phyloP scores from a whole-genome alignment of 2,888 invertebrate species.

The Steinernema carpocapsae region DNA sequence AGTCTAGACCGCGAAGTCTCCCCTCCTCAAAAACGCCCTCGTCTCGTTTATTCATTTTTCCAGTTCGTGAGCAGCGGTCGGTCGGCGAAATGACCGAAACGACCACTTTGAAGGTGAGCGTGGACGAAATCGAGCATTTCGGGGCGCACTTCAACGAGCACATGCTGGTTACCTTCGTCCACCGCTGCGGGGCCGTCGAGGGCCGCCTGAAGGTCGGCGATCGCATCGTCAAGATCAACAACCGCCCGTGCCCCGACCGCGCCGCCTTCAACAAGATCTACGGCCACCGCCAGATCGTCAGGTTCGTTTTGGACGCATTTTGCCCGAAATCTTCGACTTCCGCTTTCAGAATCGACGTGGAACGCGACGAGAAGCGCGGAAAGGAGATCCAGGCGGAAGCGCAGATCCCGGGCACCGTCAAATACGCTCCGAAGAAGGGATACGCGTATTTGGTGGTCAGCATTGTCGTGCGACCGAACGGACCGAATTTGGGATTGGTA shows the following conservation, averaged over 20 bases:
- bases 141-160: constrained; percentile 30
- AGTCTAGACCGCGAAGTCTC: too few relatives aligned
- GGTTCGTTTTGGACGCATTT: not conserved
- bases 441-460: constrained; percentile 5
- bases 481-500: constrained; percentile 10
- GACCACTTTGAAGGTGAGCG: constrained; percentile 1
- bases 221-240: constrained; percentile 45
- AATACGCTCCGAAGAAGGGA: not conserved
- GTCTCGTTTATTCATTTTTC: too few relatives aligned
- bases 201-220: constrained; percentile 69
- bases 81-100: constrained; percentile 21
- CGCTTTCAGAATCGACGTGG: constrained; percentile 20
- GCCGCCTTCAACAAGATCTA: constrained; percentile 29
- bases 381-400: not conserved
- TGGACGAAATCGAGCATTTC: constrained; percentile 13
- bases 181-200: constrained; percentile 55
- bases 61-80: too few relatives aligned
- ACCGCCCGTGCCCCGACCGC: not conserved
- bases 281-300: constrained; percentile 13
- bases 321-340: not conserved
- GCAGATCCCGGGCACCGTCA: not conserved
- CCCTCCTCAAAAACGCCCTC: too few relatives aligned
- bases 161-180: constrained; percentile 10
- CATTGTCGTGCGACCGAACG: constrained; percentile 5
- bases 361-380: constrained; percentile 23